phyloP scores from a whole-genome alignment of 2,888 invertebrate species.

The Rhamphomyia laevipes region DNA sequence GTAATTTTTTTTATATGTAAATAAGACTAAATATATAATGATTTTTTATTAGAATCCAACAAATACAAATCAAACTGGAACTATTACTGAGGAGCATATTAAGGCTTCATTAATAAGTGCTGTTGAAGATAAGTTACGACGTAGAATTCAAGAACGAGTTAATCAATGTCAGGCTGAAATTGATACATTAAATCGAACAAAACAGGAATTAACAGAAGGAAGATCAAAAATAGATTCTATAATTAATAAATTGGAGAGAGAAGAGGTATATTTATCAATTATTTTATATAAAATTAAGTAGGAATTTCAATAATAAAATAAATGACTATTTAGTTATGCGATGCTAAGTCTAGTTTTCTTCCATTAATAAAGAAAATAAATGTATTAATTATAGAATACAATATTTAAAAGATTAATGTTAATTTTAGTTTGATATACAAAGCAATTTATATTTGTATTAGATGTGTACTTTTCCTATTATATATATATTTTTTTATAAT shows the following conservation, averaged over 20 bases:
- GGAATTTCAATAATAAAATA: no score
- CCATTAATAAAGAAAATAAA: no score
- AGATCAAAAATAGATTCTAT: conserved; percentile 71
- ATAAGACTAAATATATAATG: not conserved
- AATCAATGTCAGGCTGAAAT: conserved; percentile 86
- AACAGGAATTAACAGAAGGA: conserved; percentile 75
- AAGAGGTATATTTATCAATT: no score
- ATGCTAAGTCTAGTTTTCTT: no score
- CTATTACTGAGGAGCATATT: conserved; percentile 93
- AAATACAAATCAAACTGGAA: conserved; percentile 49
- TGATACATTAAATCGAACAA: conserved; percentile 75
- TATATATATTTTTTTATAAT: conserved; percentile 11
- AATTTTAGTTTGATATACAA: no score
- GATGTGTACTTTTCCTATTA: not conserved
- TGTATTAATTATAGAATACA: no score
- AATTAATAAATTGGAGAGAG: conserved; percentile 60
- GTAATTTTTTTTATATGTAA: conserved; percentile 17
- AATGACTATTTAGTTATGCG: no score
- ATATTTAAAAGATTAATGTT: no score
- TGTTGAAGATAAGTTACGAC: conserved; percentile 84
- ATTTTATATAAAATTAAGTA: no score
- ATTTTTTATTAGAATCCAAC: conserved; percentile 23
- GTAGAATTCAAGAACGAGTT: conserved; percentile 78
- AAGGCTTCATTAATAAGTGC: conserved; percentile 87
- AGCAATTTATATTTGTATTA: no score